Base-by-base conservation (phyloP, 1,140 invertebrate genomes). In the Penaeus japonicus region DNA sequence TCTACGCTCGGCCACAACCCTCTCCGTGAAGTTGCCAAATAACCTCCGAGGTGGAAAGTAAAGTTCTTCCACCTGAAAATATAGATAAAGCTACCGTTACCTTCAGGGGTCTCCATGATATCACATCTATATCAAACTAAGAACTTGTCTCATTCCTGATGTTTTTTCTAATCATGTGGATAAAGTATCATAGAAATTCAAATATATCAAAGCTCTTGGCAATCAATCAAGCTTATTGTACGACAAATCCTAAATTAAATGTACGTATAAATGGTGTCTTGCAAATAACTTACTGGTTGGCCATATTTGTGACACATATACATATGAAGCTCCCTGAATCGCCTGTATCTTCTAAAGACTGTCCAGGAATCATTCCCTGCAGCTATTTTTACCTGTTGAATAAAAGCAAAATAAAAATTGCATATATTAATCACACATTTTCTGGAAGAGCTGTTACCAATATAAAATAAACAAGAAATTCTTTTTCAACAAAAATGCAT, bases 241-340 rank as follows among this genome's bases (percentile, higher is more conserved):
- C 39, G 24, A 24, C n/a, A n/a, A 81, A 53, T 53, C 27, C 20
- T 18, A 53, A 54, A 57, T n/a, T 27, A 81, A 55, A 20, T 55
- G n/a, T 20, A 81, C 12, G 30, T 47, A 18, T 5, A 79, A 79
- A 0, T 57, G 5, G 22, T 57, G 47, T 15, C 47, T 47, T 47
- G 47, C 10, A 47, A 47, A 15, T 15, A 47, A 32, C 80, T 87
- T 82, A 87, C 86, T 30, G 80, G 86, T 55, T 70, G 78, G 12
- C 86, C 86, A 82, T 87, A 87, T 82, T 87, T 87, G 82, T 87
- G 86, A 75, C 86, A 87, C 86, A 87, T 87, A 32, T 87, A 87
- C 86, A 87, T 87, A 75, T 87, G 86, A 70, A 87, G 86, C 18
- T 87, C 86, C 79, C 86, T 82, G 55, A 87, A 87, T 59, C 86